Percentiles rank a stretch among this genome's conserved stretches.
These are phyloP conservation scores for Otus sunia DNA, from an alignment of 2,113 vertebrate species.

Conservation along the genomic window DNA sequence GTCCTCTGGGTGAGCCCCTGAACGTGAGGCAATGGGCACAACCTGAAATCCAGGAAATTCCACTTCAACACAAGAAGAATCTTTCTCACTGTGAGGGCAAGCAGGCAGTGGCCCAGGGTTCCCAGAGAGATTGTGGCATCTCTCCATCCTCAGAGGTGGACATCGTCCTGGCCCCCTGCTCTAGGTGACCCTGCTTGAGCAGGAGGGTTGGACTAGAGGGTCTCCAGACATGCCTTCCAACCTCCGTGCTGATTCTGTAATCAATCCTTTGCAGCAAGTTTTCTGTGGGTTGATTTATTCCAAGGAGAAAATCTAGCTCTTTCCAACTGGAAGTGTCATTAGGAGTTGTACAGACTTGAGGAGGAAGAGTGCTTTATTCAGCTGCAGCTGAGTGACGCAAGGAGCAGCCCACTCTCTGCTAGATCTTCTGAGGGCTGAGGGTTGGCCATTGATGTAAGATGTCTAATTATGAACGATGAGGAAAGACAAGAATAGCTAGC, in stretches of 20 bases:
- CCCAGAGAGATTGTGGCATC: not conserved
- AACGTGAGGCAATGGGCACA: not conserved
- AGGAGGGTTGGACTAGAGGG: not conserved
- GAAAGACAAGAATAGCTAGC: not conserved
- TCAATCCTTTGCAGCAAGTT: not conserved
- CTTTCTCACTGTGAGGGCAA: not conserved
- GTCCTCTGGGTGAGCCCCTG: not conserved
- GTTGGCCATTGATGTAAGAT: not conserved
- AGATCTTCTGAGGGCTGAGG: not conserved
- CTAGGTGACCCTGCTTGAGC: not conserved
- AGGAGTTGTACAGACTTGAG: not conserved
- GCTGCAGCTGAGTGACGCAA: not conserved
- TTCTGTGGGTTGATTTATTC: not conserved
- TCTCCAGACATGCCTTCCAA: not conserved
- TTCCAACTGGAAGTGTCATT: not conserved
- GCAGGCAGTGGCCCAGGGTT: not conserved
- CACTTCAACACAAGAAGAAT: not conserved
- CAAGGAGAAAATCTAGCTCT: not conserved
- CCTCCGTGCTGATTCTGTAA: not conserved
- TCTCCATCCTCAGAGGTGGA: not conserved
- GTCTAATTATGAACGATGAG: not conserved
- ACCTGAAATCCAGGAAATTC: not conserved
- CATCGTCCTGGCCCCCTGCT: not conserved
- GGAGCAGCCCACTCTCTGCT: not conserved
- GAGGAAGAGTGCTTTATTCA: not conserved